A percentile compares a stretch with the other conserved stretches of the same genome.
Evolutionary conservation across 1,140 invertebrate genomes (phyloP).

Genomic region (Phenacoccus solenopsis): DNA sequence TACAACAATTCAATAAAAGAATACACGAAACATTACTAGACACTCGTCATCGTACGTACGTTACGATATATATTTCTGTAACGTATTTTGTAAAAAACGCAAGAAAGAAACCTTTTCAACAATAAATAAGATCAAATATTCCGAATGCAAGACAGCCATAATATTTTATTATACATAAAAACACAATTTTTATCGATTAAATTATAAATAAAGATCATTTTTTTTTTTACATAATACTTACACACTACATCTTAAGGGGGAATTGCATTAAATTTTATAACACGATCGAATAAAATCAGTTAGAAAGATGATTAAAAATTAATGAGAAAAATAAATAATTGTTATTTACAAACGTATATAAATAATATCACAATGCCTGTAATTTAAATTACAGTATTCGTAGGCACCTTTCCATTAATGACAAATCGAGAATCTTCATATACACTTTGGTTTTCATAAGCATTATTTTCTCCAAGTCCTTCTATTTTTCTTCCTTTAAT

Average conservation of each 20-base stretch:
- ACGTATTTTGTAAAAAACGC: no score
- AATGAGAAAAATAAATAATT: conserved; percentile 1
- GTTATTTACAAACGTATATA: conserved; percentile 7
- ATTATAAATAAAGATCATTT: neutral
- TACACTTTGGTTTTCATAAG: conserved; percentile 14
- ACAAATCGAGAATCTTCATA: neutral
- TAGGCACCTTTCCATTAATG: neutral
- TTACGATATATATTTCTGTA: no score
- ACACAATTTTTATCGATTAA: neutral
- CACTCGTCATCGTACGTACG: no score
- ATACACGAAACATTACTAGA: no score
- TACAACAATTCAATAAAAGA: no score
- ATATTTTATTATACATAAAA: neutral
- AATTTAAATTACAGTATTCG: conserved; percentile 4
- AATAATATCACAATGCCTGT: conserved; percentile 12
- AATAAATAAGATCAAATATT: no score
- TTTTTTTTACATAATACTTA: neutral
- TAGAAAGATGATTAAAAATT: neutral
- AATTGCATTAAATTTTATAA: neutral
- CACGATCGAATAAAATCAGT: conserved; percentile 11
- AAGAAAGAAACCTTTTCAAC: no score
- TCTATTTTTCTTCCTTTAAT: no score
- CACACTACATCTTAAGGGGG: neutral
- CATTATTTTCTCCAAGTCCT: no score
- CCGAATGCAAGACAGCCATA: neutral